Evolutionary conservation across 2,888 invertebrate species (phyloP).

Genomic region (Callosobruchus maculatus): DNA sequence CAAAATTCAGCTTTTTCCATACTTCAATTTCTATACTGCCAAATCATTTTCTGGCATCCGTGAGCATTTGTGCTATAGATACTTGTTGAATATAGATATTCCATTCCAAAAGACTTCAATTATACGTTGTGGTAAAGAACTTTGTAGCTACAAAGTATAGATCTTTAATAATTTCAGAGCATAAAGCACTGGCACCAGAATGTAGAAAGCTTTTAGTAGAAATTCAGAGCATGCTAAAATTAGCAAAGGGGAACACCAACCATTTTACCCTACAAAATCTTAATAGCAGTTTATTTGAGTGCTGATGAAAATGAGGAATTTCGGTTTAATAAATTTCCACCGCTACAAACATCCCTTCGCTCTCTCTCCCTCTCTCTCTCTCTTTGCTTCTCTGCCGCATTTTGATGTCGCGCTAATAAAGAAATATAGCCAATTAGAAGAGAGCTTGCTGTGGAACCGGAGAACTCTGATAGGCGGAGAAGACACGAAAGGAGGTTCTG

Average conservation of each 20-base stretch:
- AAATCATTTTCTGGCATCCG: too few species aligned
- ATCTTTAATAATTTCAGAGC: background rate
- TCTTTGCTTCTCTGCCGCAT: slow-evolving; percentile 17
- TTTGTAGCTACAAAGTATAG: background rate
- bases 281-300: slow-evolving; percentile 18
- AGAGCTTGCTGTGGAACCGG: background rate
- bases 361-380: background rate
- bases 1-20: too few species aligned
- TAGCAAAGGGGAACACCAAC: background rate
- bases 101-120: background rate
- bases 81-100: too few species aligned
- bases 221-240: background rate
- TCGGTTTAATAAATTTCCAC: slow-evolving; percentile 22
- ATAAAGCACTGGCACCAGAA: background rate
- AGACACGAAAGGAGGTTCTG: background rate
- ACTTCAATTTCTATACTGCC: too few species aligned
- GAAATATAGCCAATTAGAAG: slow-evolving; percentile 33
- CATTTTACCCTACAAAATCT: slow-evolving; percentile 11
- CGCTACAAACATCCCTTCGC: slow-evolving; percentile 4
- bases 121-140: background rate
- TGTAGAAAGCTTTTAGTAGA: background rate
- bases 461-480: slow-evolving; percentile 1
- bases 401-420: slow-evolving; percentile 29
- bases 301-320: slow-evolving; percentile 22
- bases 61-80: too few species aligned